Evolutionary conservation across 2,797 vertebrate species (phyloP).

Genomic region (Phalloptychus januarius): DNA sequence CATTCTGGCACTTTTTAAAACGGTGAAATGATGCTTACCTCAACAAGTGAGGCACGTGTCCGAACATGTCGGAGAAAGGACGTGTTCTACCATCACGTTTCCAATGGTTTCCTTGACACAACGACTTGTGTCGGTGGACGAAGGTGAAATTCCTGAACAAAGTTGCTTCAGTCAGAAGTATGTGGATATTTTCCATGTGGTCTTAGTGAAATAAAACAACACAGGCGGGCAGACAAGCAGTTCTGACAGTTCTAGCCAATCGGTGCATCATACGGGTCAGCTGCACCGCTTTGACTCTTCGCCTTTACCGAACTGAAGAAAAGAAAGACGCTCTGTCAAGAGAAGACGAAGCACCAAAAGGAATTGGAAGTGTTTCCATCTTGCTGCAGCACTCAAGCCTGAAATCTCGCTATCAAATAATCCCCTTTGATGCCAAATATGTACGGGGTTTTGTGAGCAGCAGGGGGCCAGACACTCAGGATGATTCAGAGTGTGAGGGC

Average conservation of each 20-base stretch:
- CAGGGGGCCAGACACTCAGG: constrained; percentile 3
- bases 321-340: background rate
- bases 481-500: constrained; percentile 17
- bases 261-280: background rate
- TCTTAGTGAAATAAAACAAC: background rate
- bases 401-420: constrained; percentile 14
- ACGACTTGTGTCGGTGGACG: background rate
- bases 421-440: constrained; percentile 8
- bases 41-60: background rate
- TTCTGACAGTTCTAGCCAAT: background rate
- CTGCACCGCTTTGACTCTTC: background rate
- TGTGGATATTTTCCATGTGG: background rate
- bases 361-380: background rate
- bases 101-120: too few relatives aligned
- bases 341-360: background rate
- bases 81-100: too few relatives aligned
- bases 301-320: background rate
- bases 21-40: background rate
- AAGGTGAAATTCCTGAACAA: background rate
- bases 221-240: background rate
- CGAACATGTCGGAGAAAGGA: background rate
- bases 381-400: background rate
- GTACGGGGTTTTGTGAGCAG: constrained; percentile 15
- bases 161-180: background rate
- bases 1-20: background rate